These are phyloP conservation scores for Pinna nobilis DNA, from an alignment of 1,140 invertebrate genomes.

Conservation along the genomic window DNA sequence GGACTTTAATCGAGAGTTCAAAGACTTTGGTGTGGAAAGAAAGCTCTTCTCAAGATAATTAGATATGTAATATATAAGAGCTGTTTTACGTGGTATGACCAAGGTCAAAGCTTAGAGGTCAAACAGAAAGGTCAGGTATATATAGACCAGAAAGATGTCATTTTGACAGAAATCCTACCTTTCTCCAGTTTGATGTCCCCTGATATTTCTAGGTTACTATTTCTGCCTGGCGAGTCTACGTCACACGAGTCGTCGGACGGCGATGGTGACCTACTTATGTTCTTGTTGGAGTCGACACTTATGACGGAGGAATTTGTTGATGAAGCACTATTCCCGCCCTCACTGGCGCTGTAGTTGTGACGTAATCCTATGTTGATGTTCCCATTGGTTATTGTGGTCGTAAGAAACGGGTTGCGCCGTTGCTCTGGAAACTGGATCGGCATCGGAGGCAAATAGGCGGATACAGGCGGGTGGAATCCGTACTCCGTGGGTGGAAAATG, in stretches of 20 bases:
- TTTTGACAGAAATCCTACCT: not conserved
- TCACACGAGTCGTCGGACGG: conserved; percentile 10
- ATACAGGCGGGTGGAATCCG: too few relatives aligned
- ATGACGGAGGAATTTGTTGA: conserved; percentile 30
- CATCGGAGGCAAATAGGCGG: conserved; percentile 12
- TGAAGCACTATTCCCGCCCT: conserved; percentile 37
- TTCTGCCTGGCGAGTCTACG: not conserved
- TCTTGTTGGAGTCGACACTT: conserved; percentile 8
- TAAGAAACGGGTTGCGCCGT: conserved; percentile 9
- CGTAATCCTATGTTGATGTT: conserved; percentile 25
- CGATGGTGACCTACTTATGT: conserved; percentile 30
- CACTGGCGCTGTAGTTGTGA: conserved; percentile 9
- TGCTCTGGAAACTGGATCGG: conserved; percentile 32
- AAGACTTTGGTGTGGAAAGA: too few relatives aligned
- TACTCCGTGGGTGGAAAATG: too few relatives aligned
- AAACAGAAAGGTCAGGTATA: not conserved
- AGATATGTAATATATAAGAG: too few relatives aligned
- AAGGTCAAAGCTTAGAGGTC: not conserved
- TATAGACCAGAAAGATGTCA: not conserved
- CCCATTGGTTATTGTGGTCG: conserved; percentile 14
- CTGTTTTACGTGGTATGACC: too few relatives aligned
- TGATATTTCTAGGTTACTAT: conserved; percentile 1
- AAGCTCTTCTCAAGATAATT: too few relatives aligned
- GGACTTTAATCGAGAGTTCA: too few relatives aligned
- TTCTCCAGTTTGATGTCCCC: conserved; percentile 16